Evolutionary conservation across 2,113 vertebrate species (phyloP).

Genomic region (Proterorhinus semilunaris): DNA sequence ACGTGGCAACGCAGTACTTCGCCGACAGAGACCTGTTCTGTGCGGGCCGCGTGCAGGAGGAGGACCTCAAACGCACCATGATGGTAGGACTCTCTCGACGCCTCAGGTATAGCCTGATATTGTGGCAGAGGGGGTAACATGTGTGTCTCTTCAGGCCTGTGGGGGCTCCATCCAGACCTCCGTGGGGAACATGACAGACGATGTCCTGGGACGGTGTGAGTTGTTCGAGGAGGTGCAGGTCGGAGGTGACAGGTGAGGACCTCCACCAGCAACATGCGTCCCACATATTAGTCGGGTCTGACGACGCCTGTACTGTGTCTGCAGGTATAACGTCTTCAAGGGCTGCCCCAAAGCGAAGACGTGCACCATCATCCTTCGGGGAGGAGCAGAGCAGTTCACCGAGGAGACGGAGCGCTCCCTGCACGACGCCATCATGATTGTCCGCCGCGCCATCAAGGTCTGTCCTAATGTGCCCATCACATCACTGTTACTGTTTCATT

Average conservation of each 20-base stretch:
- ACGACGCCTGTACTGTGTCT: neutral
- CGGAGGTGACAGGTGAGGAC: slow-evolving; percentile 90
- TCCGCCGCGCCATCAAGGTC: slow-evolving; percentile 96
- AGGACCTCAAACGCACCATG: slow-evolving; percentile 96
- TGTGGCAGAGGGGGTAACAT: neutral
- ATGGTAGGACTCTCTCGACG: slow-evolving; percentile 78
- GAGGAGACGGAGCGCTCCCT: slow-evolving; percentile 96
- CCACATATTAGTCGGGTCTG: too few relatives aligned
- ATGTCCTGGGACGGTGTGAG: slow-evolving; percentile 90
- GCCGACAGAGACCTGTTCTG: slow-evolving; percentile 97
- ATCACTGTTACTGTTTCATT: neutral
- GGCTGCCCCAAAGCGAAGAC: slow-evolving; percentile 95
- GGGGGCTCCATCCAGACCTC: slow-evolving; percentile 98
- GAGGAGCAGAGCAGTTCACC: slow-evolving; percentile 96
- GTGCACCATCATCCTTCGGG: slow-evolving; percentile 93
- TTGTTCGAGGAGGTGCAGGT: slow-evolving; percentile 94
- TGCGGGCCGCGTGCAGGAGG: slow-evolving; percentile 91
- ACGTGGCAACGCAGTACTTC: slow-evolving; percentile 96
- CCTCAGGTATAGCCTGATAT: neutral
- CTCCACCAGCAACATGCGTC: neutral
- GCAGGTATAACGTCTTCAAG: slow-evolving; percentile 94
- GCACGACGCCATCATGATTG: slow-evolving; percentile 98
- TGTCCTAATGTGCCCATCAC: neutral
- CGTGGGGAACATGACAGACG: slow-evolving; percentile 79
- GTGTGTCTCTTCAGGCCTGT: slow-evolving; percentile 81